Conservation (phyloP, 1,140 invertebrate species). For the Drosophila virilis region DNA sequence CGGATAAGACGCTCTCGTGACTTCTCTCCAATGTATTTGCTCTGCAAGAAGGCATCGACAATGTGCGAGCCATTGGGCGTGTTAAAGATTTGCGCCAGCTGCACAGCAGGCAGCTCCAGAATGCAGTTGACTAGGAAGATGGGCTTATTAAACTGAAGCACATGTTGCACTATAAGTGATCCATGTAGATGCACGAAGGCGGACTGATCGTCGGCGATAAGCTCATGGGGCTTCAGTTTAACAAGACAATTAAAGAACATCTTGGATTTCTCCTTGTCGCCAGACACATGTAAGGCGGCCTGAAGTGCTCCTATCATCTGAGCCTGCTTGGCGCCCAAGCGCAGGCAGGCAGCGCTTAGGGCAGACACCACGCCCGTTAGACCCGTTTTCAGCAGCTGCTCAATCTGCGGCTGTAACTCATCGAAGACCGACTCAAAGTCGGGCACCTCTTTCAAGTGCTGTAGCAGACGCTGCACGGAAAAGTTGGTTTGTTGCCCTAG, state of each 20-base stretch:
- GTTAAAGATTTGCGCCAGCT: constrained; percentile 87
- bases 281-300: constrained; percentile 87
- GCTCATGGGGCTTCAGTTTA: constrained; percentile 84
- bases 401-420: constrained; percentile 86
- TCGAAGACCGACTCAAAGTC: constrained; percentile 90
- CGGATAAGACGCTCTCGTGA: constrained; percentile 90
- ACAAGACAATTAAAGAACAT: constrained; percentile 86
- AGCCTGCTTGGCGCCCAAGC: constrained; percentile 88
- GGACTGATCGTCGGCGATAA: constrained; percentile 81
- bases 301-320: constrained; percentile 88
- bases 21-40: constrained; percentile 91
- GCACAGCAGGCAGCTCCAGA: constrained; percentile 86
- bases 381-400: constrained; percentile 86
- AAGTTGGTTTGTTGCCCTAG: constrained; percentile 89
- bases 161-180: constrained; percentile 90
- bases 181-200: constrained; percentile 90
- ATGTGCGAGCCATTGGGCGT: constrained; percentile 93
- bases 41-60: constrained; percentile 90
- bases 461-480: constrained; percentile 90
- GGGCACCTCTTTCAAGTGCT: constrained; percentile 88
- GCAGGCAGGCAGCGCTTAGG: constrained; percentile 88
- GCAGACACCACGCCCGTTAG: constrained; percentile 89
- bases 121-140: constrained; percentile 89
- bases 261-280: constrained; percentile 87
- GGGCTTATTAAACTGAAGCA: constrained; percentile 92